Evolutionary conservation across 2,113 vertebrate genomes (phyloP).

Genomic region (Ictidomys tridecemlineatus): DNA sequence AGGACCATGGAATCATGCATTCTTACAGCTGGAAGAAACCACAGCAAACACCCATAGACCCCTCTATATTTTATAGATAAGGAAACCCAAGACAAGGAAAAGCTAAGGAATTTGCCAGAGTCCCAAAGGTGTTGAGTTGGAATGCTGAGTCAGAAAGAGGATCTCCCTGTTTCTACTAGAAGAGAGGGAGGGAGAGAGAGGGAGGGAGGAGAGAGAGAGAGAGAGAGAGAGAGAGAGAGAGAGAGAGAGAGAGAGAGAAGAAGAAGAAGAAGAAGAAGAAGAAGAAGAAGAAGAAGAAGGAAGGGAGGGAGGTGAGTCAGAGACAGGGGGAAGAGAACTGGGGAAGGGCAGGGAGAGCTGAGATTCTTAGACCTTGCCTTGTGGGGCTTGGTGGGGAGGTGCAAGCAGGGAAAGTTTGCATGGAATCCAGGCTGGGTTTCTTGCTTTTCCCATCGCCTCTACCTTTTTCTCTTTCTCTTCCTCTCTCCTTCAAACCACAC

Average conservation of each 20-base stretch:
- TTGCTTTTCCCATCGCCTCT: conserved; percentile 36
- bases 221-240: neutral
- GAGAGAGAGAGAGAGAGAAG: neutral
- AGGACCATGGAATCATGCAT: neutral
- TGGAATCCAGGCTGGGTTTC: neutral
- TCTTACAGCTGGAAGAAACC: neutral
- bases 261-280: neutral
- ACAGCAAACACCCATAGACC: neutral
- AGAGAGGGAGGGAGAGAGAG: neutral
- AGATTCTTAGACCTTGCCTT: rapidly evolving
- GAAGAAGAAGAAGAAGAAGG: neutral
- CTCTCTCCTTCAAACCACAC: conserved; percentile 63
- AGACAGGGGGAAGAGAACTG: neutral
- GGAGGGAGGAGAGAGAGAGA: neutral
- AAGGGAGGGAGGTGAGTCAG: neutral
- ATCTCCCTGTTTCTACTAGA: neutral
- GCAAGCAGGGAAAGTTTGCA: conserved; percentile 20
- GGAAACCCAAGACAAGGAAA: neutral
- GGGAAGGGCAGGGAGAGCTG: rapidly evolving
- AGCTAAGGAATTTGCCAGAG: neutral
- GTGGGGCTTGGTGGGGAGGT: neutral
- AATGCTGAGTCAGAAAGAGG: neutral
- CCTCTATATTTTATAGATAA: neutral
- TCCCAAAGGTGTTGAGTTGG: neutral
- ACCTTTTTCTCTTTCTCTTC: conserved; percentile 34